Base-by-base conservation (phyloP, 2,888 invertebrate genomes). In the Eilema sororculum region DNA sequence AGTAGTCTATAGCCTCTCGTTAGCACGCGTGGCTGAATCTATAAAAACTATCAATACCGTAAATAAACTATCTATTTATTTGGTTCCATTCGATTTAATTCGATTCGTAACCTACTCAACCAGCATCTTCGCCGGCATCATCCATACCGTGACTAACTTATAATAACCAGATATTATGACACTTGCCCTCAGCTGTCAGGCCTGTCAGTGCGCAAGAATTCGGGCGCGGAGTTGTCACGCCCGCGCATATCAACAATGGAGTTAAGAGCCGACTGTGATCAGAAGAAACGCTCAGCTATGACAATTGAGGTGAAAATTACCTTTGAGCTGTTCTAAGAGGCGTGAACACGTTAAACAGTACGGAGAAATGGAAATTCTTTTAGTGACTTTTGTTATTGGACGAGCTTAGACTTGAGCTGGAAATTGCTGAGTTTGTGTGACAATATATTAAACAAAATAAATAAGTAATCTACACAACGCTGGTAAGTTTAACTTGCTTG, bases 121-220 rank as follows among this genome's bases (percentile, higher is more conserved):
- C 37, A 37, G 33, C 33, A 2, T 41, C 25, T 46, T 25, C 46
- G 2, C 4, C 13, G 0, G n/a, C n/a, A 58, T n/a, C 28, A 22
- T 16, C 5, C 30, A 22, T 10, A 66, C 63, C 60, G 52, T 74
- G 79, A 71, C 74, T 73, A 77, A 78, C 25, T 65, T 61, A 68
- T 56, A 61, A 57, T 66, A 68, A 65, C 56, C 60, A 25, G 65
- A 46, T 71, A 75, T 78, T 78, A 81, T 81, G 78, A 78, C 84
- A 81, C 82, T 81, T 80, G 78, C 75, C 67, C 62, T 71, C 70
- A 72, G 75, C 77, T 83, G 89, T 88, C 85, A 88, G 80, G 71
- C 75, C 77, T 83, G 89, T 88, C 85, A 88, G 80, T 79, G 80
- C 71, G 71, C 80, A 88, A 86, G 91, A 90, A 91, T 92, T 89